These are phyloP conservation scores for Heteronetta atricapilla DNA, from an alignment of 2,113 vertebrate species.

Conservation along the genomic window DNA sequence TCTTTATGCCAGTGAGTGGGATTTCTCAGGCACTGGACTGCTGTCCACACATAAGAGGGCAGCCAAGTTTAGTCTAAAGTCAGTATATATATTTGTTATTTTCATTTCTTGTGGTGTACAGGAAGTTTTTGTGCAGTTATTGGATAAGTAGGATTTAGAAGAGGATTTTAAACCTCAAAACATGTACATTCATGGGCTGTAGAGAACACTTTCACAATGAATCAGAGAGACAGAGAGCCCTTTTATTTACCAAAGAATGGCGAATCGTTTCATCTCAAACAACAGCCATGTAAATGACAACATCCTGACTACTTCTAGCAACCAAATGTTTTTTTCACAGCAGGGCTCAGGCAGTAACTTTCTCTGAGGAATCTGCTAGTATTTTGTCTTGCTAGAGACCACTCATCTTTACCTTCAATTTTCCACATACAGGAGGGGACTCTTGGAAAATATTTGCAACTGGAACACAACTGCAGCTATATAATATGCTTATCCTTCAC, in stretches of 20 bases:
- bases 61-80: background rate
- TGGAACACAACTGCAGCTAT: background rate
- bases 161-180: conserved; percentile 2
- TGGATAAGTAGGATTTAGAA: background rate
- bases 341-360: background rate
- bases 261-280: conserved; percentile 15
- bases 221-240: conserved; percentile 6
- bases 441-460: background rate
- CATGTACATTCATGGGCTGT: background rate
- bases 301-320: background rate
- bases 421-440: background rate
- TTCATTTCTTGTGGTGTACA: background rate
- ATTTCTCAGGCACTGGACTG: background rate
- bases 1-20: background rate
- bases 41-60: background rate
- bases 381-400: background rate
- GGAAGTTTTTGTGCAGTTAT: background rate
- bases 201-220: conserved; percentile 28
- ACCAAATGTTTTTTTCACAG: conserved; percentile 5
- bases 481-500: background rate
- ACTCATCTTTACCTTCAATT: background rate
- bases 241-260: conserved; percentile 29
- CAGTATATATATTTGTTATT: background rate
- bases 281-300: conserved; percentile 25
- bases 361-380: background rate